These are phyloP conservation scores for Amblyopsis rosae DNA, from an alignment of 2,113 vertebrate species.

Conservation along the genomic window DNA sequence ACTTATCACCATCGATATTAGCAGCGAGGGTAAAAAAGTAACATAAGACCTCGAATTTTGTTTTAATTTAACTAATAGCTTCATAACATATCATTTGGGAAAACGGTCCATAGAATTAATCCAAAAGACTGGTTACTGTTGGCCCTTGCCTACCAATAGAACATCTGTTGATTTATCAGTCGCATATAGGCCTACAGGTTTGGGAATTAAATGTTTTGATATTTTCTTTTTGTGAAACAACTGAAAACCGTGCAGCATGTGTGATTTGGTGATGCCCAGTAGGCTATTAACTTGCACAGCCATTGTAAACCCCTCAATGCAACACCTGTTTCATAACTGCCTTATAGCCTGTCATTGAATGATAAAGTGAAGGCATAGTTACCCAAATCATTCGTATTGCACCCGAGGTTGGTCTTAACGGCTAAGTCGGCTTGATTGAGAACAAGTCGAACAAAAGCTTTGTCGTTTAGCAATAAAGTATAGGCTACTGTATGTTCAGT, in stretches of 20 bases:
- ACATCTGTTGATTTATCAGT: conserved; percentile 70
- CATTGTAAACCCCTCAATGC: conserved; percentile 33
- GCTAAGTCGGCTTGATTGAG: conserved; percentile 50
- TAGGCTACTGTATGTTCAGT: background rate
- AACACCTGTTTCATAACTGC: conserved; percentile 68
- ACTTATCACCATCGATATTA: conserved; percentile 46
- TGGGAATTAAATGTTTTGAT: background rate
- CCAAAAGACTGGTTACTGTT: conserved; percentile 36
- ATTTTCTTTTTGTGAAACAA: conserved; percentile 9
- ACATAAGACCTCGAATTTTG: conserved; percentile 20
- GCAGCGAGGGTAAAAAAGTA: conserved; percentile 40
- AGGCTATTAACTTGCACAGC: conserved; percentile 31
- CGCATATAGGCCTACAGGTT: conserved; percentile 5
- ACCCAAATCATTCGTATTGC: conserved; percentile 73
- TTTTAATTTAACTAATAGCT: conserved; percentile 47
- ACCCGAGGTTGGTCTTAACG: conserved; percentile 56
- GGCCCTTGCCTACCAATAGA: background rate
- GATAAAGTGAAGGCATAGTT: conserved; percentile 66
- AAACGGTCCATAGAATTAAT: conserved; percentile 37
- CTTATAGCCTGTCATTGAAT: conserved; percentile 31
- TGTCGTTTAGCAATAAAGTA: conserved; percentile 52
- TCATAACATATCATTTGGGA: no score
- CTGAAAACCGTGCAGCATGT: conserved; percentile 15
- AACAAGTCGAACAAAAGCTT: conserved; percentile 35
- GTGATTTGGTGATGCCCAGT: conserved; percentile 2